Base-by-base conservation (phyloP, 2,797 vertebrate genomes). In the Fringilla coelebs region DNA sequence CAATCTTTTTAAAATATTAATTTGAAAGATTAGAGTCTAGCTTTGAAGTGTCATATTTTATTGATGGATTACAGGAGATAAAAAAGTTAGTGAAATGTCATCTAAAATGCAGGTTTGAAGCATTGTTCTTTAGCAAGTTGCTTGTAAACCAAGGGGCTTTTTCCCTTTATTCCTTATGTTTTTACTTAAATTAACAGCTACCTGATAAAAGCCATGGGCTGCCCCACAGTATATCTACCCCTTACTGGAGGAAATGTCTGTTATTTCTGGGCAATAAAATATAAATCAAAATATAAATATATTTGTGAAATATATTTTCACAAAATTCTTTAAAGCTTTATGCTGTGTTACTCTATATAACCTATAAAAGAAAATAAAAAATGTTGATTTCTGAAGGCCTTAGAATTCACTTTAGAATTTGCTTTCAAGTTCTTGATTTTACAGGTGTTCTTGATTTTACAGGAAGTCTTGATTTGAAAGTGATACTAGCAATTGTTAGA, bases 1-100 rank as follows among this genome's bases (percentile, higher is more conserved):
- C 54, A 78, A 78, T 93, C 40, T 85, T 93, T 97, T 89, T 43
- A 46, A 85, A 91, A 92, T 84, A 92, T 45, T 93, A 78, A 94
- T 95, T 95, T 94, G 36, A 84, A 88, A 95, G 40, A 83, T 92
- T 92, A 75, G 62, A 89, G 18, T 84, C 76, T 46, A 66, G n/a
- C 75, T 95, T 92, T 91, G 62, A 93, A 88, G 40, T 94, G 58
- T 65, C 58, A 36, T 92, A 48, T 71, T 89, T 66, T 77, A 45
- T 58, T 91, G 76, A 95, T 92, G 78, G 31, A 93, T 94, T 93
- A 66, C 54, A 78, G 46, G 21, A 34, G 24, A 66, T 89, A 74
- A 92, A 85, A 90, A 92, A 80, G 31, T 48, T 80, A 71, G 41
- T 65, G 58, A 83, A 94, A 87, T 79, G 25, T 28, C 72, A 90